Evolutionary conservation across 2,113 vertebrate genomes (phyloP).

Genomic region (Tapirus terrestris): DNA sequence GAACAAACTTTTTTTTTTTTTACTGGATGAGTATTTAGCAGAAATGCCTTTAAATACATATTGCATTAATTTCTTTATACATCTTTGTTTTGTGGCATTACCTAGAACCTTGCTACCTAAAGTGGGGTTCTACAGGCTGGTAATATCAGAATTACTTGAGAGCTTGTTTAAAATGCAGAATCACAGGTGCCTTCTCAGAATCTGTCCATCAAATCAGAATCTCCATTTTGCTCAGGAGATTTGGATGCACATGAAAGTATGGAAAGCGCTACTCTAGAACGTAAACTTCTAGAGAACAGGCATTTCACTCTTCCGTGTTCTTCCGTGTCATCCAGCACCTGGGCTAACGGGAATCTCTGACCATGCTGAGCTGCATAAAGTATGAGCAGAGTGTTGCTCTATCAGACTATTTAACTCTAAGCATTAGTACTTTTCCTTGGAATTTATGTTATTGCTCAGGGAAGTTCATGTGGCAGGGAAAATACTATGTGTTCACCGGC

Average conservation of each 20-base stretch:
- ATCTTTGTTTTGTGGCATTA: not conserved
- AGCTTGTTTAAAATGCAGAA: slow-evolving; percentile 3
- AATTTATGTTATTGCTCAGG: not conserved
- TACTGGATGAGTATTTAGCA: not conserved
- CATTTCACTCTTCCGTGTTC: not conserved
- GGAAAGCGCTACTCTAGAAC: not conserved
- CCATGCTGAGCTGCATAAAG: not conserved
- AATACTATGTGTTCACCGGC: not conserved
- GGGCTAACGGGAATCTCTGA: not conserved
- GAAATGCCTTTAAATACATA: not conserved
- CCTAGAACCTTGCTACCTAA: not conserved
- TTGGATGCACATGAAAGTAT: not conserved
- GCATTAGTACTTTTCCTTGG: not conserved
- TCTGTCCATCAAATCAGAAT: not conserved
- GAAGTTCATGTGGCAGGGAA: not conserved
- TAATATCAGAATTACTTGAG: not conserved
- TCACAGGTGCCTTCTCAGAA: not conserved
- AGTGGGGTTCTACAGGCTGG: not conserved
- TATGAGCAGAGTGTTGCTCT: not conserved
- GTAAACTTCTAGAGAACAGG: not conserved
- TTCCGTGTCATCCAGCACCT: not conserved
- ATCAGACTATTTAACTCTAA: not conserved
- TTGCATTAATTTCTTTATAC: not conserved
- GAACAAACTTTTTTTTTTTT: not conserved
- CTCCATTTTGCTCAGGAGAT: not conserved